Percentiles rank a stretch among this genome's conserved stretches.
phyloP scores from a whole-genome alignment of 2,888 invertebrate genomes.

The Teleiodes luculella region DNA sequence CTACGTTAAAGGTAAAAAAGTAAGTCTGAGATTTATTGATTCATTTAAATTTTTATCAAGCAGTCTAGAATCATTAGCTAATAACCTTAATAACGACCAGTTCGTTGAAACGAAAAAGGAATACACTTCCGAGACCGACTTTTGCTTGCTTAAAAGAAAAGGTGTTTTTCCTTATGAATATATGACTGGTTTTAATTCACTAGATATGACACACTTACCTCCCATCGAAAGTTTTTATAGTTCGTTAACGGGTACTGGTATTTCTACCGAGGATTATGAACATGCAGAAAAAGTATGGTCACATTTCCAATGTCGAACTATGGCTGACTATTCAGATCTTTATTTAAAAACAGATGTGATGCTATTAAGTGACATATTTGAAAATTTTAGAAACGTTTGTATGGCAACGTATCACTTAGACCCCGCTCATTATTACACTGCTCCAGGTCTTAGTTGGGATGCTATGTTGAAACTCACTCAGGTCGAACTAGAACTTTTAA shows the following conservation, averaged over 20 bases:
- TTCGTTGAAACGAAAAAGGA: conserved; percentile 15
- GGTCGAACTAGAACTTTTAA: conserved; percentile 24
- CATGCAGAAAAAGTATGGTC: conserved; percentile 32
- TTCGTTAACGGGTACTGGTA: conserved; percentile 12
- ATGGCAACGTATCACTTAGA: conserved; percentile 28
- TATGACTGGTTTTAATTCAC: conserved; percentile 21
- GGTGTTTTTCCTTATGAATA: conserved; percentile 31
- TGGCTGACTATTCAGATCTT: conserved; percentile 36
- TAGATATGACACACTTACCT: conserved; percentile 24
- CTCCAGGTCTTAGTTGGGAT: conserved; percentile 32
- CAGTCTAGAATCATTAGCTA: conserved; percentile 15
- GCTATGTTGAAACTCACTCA: conserved; percentile 27
- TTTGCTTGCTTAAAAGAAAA: conserved; percentile 21
- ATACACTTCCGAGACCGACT: conserved; percentile 17
- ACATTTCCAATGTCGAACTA: conserved; percentile 27
- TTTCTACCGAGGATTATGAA: conserved; percentile 26
- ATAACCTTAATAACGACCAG: conserved; percentile 17
- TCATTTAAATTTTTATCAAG: conserved; percentile 19
- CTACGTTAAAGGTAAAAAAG: not conserved
- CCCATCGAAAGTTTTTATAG: conserved; percentile 22
- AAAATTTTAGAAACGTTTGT: conserved; percentile 39
- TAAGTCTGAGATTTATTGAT: conserved; percentile 20
- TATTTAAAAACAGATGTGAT: conserved; percentile 39
- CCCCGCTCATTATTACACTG: conserved; percentile 28
- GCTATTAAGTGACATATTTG: conserved; percentile 38